phyloP scores from a whole-genome alignment of 2,113 vertebrate species.

The Xiphophorus maculatus region DNA sequence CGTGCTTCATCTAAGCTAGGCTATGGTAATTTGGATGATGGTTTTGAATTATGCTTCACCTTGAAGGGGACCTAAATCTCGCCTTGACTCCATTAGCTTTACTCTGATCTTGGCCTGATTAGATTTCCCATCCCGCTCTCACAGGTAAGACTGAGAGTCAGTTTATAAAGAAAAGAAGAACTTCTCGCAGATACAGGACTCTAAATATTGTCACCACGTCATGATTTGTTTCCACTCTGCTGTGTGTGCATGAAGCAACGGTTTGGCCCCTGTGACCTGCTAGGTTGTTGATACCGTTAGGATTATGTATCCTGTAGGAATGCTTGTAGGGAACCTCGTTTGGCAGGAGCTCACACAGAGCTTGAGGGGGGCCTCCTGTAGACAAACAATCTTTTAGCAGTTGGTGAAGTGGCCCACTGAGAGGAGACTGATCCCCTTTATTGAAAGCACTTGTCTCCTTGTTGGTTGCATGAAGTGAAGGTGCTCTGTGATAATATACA shows the following conservation, averaged over 20 bases:
- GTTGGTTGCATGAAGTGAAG: slow-evolving; percentile 58
- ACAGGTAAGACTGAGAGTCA: slow-evolving; percentile 45
- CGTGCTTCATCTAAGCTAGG: slow-evolving; percentile 49
- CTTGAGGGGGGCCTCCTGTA: slow-evolving; percentile 42
- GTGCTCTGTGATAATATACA: slow-evolving; percentile 69
- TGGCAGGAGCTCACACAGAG: slow-evolving; percentile 47
- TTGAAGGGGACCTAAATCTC: slow-evolving; percentile 59
- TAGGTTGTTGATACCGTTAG: slow-evolving; percentile 45
- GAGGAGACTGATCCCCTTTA: slow-evolving; percentile 73
- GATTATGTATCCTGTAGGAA: slow-evolving; percentile 48
- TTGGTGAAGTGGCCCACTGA: slow-evolving; percentile 72
- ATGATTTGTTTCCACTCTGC: slow-evolving; percentile 42
- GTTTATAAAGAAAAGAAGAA: slow-evolving; percentile 48
- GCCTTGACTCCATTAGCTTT: slow-evolving; percentile 53
- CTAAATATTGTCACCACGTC: slow-evolving; percentile 43
- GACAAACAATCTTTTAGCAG: slow-evolving; percentile 73
- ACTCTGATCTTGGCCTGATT: slow-evolving; percentile 69
- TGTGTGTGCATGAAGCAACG: slow-evolving; percentile 31
- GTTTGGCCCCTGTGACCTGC: slow-evolving; percentile 35
- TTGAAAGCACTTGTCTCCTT: slow-evolving; percentile 72
- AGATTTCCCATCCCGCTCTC: slow-evolving; percentile 55
- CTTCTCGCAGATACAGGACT: slow-evolving; percentile 27
- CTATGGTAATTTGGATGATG: slow-evolving; percentile 60
- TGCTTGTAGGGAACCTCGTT: slow-evolving; percentile 54
- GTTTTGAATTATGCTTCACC: slow-evolving; percentile 58